phyloP scores from a whole-genome alignment of 2,888 invertebrate genomes.

The Ramazzottius varieornatus region DNA sequence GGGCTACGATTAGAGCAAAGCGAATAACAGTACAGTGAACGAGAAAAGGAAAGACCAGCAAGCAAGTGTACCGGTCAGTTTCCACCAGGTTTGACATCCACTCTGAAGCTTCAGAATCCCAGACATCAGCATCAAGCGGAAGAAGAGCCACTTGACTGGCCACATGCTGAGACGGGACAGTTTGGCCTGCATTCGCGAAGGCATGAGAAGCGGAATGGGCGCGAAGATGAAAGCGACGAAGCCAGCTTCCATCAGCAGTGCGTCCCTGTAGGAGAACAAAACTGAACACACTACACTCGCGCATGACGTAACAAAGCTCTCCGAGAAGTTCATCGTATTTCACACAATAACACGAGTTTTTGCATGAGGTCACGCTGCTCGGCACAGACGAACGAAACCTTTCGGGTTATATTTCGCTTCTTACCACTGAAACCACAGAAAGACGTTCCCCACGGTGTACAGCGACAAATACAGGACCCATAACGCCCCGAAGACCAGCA shows the following conservation, averaged over 20 bases:
- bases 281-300: not conserved
- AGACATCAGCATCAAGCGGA: conserved; percentile 41
- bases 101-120: conserved; percentile 43
- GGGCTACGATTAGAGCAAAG: conserved; percentile 25
- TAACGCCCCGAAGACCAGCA: conserved; percentile 34
- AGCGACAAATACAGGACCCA: conserved; percentile 45
- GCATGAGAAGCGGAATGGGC: conserved; percentile 25
- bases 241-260: conserved; percentile 43
- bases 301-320: not conserved
- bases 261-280: conserved; percentile 31
- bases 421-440: conserved; percentile 46
- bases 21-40: too few species aligned
- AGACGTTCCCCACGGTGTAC: conserved; percentile 45
- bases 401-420: conserved; percentile 14
- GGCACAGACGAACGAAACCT: conserved; percentile 6
- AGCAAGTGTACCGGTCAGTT: conserved; percentile 34
- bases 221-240: conserved; percentile 41
- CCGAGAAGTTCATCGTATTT: too few species aligned
- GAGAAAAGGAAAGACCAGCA: too few species aligned
- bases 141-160: conserved; percentile 43
- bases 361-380: too few species aligned
- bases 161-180: conserved; percentile 30
- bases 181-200: conserved; percentile 15
- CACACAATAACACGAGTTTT: too few species aligned
- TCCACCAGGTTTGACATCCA: conserved; percentile 49